Conservation (phyloP, 2,113 vertebrate genomes). For the Sorex fumeus region DNA sequence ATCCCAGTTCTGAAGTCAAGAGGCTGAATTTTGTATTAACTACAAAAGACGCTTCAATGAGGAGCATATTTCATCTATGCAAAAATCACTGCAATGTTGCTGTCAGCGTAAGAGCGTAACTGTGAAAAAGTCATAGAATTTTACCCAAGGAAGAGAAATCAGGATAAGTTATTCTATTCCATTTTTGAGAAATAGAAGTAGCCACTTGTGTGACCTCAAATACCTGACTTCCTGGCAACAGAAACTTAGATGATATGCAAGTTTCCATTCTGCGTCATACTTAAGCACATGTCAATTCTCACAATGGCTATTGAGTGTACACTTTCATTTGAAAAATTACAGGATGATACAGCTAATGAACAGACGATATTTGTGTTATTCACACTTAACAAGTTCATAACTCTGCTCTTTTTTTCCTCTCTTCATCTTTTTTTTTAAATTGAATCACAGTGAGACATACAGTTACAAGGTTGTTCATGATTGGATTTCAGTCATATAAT, state of each 20-base stretch:
- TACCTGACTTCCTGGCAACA: not conserved
- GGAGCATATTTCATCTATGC: not conserved
- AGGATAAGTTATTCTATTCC: not conserved
- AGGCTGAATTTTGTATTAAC: not conserved
- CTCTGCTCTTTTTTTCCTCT: too few species aligned
- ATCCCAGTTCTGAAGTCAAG: not conserved
- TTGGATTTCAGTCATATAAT: too few species aligned
- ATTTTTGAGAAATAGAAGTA: not conserved
- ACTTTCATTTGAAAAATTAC: not conserved
- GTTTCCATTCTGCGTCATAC: not conserved
- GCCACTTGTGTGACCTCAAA: not conserved
- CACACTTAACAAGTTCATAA: not conserved
- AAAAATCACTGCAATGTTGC: not conserved
- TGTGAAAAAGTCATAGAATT: not conserved
- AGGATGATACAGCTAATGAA: not conserved
- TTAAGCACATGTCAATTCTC: not conserved
- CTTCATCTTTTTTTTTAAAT: too few species aligned
- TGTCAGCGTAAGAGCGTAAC: not conserved
- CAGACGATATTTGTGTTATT: not conserved
- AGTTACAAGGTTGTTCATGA: too few species aligned
- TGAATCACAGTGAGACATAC: too few species aligned
- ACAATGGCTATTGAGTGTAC: not conserved
- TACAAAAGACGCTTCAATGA: not conserved
- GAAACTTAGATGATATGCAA: not conserved
- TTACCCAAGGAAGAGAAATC: slow-evolving; percentile 19